These are phyloP conservation scores for Parauchenoglanis punctatus DNA, from an alignment of 2,797 vertebrate species.

Conservation along the genomic window DNA sequence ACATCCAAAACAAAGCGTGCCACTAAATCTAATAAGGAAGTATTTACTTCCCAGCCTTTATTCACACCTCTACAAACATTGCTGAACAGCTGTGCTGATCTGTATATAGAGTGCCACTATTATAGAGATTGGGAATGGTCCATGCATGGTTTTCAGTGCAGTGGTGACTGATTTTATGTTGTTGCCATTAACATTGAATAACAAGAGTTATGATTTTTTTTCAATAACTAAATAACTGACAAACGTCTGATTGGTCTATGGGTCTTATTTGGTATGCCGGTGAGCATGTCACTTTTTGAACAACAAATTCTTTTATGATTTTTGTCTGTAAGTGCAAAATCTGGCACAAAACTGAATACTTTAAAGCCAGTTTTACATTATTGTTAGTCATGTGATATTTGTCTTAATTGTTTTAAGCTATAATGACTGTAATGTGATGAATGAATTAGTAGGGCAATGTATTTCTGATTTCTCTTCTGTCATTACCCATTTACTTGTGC, in stretches of 20 bases:
- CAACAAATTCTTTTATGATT: background rate
- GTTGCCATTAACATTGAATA: background rate
- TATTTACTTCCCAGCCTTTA: background rate
- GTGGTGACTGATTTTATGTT: background rate
- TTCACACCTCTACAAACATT: background rate
- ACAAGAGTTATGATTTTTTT: background rate
- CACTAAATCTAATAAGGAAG: background rate
- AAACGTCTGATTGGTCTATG: background rate
- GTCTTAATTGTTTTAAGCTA: background rate
- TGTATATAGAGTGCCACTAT: background rate
- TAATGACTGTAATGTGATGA: background rate
- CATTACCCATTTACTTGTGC: background rate
- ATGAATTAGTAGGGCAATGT: background rate
- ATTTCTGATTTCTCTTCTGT: background rate
- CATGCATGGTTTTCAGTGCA: constrained; percentile 3
- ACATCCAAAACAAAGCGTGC: background rate
- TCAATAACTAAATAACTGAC: background rate
- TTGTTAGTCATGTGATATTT: background rate
- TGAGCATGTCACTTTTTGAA: background rate
- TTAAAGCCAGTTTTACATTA: background rate
- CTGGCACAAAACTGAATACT: too few species aligned
- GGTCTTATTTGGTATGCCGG: background rate
- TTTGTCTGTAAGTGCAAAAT: background rate
- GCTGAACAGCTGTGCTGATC: background rate
- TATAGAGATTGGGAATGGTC: background rate